Conservation (phyloP, 2,113 vertebrate genomes). For the Vicugna pacos region DNA sequence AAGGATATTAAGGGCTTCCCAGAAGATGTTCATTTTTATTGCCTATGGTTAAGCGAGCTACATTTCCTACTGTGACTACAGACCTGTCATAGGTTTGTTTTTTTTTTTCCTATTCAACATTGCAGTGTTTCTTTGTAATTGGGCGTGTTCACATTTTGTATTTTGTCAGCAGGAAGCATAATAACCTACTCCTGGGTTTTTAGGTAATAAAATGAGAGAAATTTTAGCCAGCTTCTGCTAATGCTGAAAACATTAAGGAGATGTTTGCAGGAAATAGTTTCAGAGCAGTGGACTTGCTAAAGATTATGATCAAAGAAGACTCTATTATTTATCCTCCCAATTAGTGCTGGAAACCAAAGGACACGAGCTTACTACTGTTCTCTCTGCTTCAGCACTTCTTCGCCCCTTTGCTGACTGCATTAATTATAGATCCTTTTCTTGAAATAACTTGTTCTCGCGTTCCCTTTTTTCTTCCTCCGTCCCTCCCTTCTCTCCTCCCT, state of each 20-base stretch:
- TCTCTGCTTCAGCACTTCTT: background rate
- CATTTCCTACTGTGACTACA: background rate
- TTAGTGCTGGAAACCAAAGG: background rate
- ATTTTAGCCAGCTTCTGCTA: background rate
- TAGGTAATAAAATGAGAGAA: background rate
- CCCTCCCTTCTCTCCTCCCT: background rate
- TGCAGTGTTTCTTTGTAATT: slow-evolving; percentile 28
- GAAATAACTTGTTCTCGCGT: background rate
- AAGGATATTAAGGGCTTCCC: background rate
- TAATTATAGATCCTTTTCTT: background rate
- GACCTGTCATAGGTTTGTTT: background rate
- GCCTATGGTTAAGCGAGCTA: background rate
- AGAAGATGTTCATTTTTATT: slow-evolving; percentile 30
- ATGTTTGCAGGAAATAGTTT: background rate
- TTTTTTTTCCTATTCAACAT: background rate
- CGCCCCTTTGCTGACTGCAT: background rate
- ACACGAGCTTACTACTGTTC: background rate
- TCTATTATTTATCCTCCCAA: no score
- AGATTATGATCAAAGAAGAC: background rate
- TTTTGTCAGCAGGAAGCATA: slow-evolving; percentile 53
- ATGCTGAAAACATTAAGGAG: background rate
- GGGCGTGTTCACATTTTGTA: background rate
- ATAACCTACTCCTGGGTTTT: background rate
- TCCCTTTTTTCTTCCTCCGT: background rate
- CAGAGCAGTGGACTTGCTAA: background rate